phyloP scores from a whole-genome alignment of 1,140 invertebrate species.

The Portunus trituberculatus region DNA sequence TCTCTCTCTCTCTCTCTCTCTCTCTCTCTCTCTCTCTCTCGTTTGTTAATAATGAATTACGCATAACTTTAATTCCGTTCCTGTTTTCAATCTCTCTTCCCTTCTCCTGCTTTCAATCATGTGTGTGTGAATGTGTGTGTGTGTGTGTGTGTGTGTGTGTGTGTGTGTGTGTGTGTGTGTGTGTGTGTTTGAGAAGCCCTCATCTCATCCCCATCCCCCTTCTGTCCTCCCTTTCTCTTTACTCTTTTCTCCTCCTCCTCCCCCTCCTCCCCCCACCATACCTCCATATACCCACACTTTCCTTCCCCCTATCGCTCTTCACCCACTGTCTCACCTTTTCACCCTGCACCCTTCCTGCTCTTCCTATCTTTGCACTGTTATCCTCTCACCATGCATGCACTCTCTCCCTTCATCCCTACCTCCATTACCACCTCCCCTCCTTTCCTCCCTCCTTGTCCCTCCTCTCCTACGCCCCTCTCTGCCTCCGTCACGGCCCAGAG shows the following conservation, averaged over 20 bases:
- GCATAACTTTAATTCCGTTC: too few relatives aligned
- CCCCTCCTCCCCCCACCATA: neutral
- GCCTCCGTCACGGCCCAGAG: neutral
- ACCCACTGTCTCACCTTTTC: neutral
- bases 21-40: too few relatives aligned
- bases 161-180: too few relatives aligned
- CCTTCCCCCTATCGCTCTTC: neutral
- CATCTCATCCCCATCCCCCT: neutral
- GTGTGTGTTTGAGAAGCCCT: neutral
- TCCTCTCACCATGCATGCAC: neutral
- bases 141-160: too few relatives aligned
- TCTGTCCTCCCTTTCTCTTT: neutral
- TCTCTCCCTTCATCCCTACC: neutral
- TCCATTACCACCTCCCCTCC: neutral
- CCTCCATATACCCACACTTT: neutral
- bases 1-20: too few relatives aligned
- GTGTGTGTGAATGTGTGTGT: too few relatives aligned
- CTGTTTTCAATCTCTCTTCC: too few relatives aligned
- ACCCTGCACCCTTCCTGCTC: neutral
- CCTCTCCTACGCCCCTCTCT: neutral
- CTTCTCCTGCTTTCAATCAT: too few relatives aligned
- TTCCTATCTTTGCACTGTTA: neutral
- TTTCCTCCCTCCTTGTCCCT: neutral
- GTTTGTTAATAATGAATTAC: too few relatives aligned
- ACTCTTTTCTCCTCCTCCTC: neutral